Evolutionary conservation across 2,797 vertebrate genomes (phyloP), one percentile per base, ranked within the genome.

Genomic region (Mustela erminea): DNA sequence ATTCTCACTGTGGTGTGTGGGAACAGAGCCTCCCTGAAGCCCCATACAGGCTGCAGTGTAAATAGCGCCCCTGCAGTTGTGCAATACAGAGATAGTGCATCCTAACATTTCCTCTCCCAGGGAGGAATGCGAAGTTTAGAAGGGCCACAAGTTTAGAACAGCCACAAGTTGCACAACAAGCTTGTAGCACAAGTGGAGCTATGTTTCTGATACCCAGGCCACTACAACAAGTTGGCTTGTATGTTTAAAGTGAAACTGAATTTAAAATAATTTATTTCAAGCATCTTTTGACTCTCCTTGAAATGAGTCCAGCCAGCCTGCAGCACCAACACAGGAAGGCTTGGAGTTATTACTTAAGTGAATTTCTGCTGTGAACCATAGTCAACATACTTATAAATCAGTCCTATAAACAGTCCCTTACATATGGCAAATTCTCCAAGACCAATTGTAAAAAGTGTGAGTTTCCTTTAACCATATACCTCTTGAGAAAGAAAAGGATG

Each of bases 241-340:
- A n/a, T 7, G 7, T 70, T 86, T 82, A 56, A 96, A 97, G 93
- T 81, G 49, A 93, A 95, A 92, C 32, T 85, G 25, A 86, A 96
- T 72, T 52, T 84, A 66, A 89, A 96, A 92, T 68, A 41, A 75
- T 62, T 80, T 83, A 85, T 90, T 68, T 74, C 74, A 35, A 86
- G 64, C 29, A 62, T 82, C 38, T 74, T 72, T 68, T 86, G 70
- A 86, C 20, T 86, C 75, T 64, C 56, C 38, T 93, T 43, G 64
- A 96, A 96, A 54, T 52, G 25, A 66, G 32, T 66, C 78, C 52
- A 96, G 46, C 60, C 46, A 38, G 75, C 27, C 11, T 68, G 38
- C 27, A 70, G 54, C 23, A 93, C n/a, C 68, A 91, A 52, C 29
- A 91, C 21, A 94, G 11, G 18, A 87, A 94, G 74, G 1, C 56